Conservation (phyloP, 2,797 vertebrate genomes). For the Chelidonichthys spinosus region DNA sequence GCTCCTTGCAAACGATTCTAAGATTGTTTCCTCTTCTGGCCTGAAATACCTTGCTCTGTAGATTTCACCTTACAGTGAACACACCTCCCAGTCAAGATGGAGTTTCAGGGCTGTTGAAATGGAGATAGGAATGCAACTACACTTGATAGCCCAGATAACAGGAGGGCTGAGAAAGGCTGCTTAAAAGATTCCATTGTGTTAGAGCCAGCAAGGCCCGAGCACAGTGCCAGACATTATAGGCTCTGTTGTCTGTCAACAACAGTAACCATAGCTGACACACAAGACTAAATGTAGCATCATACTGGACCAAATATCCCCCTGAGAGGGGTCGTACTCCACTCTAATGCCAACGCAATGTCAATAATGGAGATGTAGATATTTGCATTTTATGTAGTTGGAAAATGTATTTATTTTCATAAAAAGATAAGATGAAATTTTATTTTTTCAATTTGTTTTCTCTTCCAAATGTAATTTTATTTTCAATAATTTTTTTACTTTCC, state of each 20-base stretch:
- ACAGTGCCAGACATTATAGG: constrained; percentile 55
- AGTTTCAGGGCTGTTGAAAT: constrained; percentile 79
- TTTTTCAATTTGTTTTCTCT: not conserved
- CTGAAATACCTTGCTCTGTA: constrained; percentile 9
- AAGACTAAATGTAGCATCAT: constrained; percentile 52
- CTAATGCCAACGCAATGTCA: not conserved
- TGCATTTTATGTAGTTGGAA: not conserved
- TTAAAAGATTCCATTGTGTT: constrained; percentile 82
- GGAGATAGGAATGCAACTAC: constrained; percentile 84
- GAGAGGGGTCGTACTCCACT: not conserved
- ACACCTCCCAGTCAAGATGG: constrained; percentile 58
- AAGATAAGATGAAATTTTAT: not conserved
- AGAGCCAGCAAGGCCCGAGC: constrained; percentile 66
- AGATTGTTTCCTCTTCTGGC: constrained; percentile 26
- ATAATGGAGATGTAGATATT: not conserved
- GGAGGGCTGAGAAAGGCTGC: constrained; percentile 72
- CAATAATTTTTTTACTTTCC: not conserved
- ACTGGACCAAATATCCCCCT: constrained; percentile 15
- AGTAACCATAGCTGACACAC: constrained; percentile 60
- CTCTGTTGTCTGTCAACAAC: constrained; percentile 73
- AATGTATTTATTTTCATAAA: not conserved
- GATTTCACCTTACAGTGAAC: constrained; percentile 46
- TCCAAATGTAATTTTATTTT: not conserved
- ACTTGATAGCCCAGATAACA: constrained; percentile 86
- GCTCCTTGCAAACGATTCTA: not conserved